Percentiles rank a stretch among this genome's conserved stretches.
Conservation (phyloP, 2,797 vertebrate species). For the Acomys russatus region DNA sequence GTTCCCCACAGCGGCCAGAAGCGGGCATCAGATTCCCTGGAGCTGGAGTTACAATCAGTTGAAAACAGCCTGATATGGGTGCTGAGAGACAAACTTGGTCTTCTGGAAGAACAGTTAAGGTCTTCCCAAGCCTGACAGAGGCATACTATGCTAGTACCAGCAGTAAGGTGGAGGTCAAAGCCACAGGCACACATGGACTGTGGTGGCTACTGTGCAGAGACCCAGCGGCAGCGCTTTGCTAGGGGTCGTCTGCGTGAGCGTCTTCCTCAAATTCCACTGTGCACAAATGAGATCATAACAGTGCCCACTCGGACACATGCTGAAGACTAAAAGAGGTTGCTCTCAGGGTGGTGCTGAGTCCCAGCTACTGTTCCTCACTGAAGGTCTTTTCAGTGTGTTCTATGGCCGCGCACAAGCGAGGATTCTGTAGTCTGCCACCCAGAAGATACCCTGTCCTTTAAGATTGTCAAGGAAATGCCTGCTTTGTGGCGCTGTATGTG, state of each 20-base stretch:
- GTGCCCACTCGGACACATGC: neutral
- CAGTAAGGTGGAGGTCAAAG: neutral
- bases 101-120: neutral
- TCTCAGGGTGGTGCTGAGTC: neutral
- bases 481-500: neutral
- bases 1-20: neutral
- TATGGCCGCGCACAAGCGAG: neutral
- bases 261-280: neutral
- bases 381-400: conserved; percentile 2
- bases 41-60: neutral
- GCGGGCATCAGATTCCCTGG: neutral
- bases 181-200: neutral
- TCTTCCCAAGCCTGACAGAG: neutral
- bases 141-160: neutral
- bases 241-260: neutral
- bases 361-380: neutral
- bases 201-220: neutral
- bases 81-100: neutral
- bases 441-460: neutral
- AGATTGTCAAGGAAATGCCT: neutral
- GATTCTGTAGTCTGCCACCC: neutral
- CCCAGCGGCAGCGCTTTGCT: neutral
- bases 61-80: neutral
- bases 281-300: conserved; percentile 11
- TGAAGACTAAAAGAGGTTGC: neutral